phyloP scores from a whole-genome alignment of 2,888 invertebrate genomes.

The Morinoia aosen region DNA sequence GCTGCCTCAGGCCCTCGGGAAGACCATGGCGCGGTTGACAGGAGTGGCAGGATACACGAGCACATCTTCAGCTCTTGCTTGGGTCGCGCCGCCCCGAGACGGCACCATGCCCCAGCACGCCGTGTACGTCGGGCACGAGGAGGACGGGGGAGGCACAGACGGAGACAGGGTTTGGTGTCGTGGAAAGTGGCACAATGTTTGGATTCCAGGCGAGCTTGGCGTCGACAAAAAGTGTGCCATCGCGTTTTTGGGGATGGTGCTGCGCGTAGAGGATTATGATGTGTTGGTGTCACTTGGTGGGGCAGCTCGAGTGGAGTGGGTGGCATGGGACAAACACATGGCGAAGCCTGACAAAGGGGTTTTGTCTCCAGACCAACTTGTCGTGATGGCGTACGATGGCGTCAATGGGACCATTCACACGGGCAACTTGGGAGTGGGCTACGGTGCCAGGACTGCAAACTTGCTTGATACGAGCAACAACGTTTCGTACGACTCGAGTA shows the following conservation, averaged over 20 bases:
- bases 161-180: slow-evolving; percentile 60
- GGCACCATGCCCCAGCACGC: slow-evolving; percentile 55
- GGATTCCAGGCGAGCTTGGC: slow-evolving; percentile 56
- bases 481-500: slow-evolving; percentile 39
- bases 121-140: slow-evolving; percentile 54
- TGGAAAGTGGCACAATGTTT: slow-evolving; percentile 48
- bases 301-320: slow-evolving; percentile 57
- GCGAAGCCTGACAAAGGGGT: slow-evolving; percentile 61
- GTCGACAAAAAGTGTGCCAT: slow-evolving; percentile 57
- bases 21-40: slow-evolving; percentile 56
- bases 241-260: slow-evolving; percentile 57
- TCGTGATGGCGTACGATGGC: slow-evolving; percentile 54
- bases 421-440: slow-evolving; percentile 55
- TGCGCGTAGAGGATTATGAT: slow-evolving; percentile 56
- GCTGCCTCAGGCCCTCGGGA: not conserved
- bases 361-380: slow-evolving; percentile 58
- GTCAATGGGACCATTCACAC: slow-evolving; percentile 43
- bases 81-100: slow-evolving; percentile 54
- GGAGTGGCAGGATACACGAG: slow-evolving; percentile 21
- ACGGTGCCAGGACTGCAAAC: slow-evolving; percentile 53
- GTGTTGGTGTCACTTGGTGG: slow-evolving; percentile 63
- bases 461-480: slow-evolving; percentile 53
- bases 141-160: slow-evolving; percentile 26
- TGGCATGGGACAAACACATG: slow-evolving; percentile 60
- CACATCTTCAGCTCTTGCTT: slow-evolving; percentile 64